Evolutionary conservation across 2,888 invertebrate genomes (phyloP), one percentile per base, ranked within the genome.

Genomic region (Brachyptera putata): DNA sequence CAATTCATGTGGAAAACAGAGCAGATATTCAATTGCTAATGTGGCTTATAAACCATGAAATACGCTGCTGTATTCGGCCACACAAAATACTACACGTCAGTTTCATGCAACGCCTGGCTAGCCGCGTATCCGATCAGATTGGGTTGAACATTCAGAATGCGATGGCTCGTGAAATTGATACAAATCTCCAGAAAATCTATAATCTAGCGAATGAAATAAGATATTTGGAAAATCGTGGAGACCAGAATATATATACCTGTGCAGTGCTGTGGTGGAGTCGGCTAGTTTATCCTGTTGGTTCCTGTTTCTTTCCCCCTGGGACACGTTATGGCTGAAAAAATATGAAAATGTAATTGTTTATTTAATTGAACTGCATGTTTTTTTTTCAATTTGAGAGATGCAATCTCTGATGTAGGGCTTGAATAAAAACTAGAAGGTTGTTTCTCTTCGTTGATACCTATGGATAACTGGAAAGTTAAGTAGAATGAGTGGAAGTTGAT

Each of bases 261-360:
- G 21, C 46, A 46, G 24, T 3, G 1, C 46, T 5, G 21, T 24
- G 30, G n/a, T n/a, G 36, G 61, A 57, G 14, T 60, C 63, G n/a
- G 63, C 56, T 50, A 61, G 60, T 30, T 60, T 60, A 56, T 57
- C 63, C 41, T 50, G 56, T 48, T 61, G 57, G 57, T 65, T 65
- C 25, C 63, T 61, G 58, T 65, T 65, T 16, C 62, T 43, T 46
- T 65, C 65, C 36, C 63, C 56, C 39, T 61, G 60, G 36, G 39
- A 50, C 60, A 63, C 62, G 64, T 64, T 65, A 58, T 62, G 62
- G 30, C 65, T 65, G 62, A 3, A 55, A 60, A 30, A 7, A 30
- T 13, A 43, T 13, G 22, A 46, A 22, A 43, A 57, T 16, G 56
- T 60, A 34, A 7, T 5, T 30, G 11, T 30, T 11, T 7, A 30